phyloP scores from a whole-genome alignment of 2,888 invertebrate genomes.

The Tenthredo amoena region DNA sequence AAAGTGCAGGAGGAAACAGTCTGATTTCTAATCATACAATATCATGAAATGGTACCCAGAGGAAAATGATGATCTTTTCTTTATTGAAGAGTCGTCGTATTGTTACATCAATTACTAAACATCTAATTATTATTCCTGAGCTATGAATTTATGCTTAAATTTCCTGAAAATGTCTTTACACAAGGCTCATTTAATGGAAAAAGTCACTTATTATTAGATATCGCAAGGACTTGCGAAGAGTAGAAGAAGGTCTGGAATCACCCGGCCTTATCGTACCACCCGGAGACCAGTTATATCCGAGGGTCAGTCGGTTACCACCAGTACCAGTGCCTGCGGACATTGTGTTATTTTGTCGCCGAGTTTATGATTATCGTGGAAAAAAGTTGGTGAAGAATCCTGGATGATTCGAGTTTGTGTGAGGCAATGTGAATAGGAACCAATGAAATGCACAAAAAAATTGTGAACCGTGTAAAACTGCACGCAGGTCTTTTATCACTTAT shows the following conservation, averaged over 20 bases:
- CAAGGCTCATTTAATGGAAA: not conserved
- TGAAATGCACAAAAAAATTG: conserved; percentile 66
- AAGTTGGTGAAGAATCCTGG: conserved; percentile 77
- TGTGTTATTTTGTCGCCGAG: conserved; percentile 96
- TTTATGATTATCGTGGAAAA: conserved; percentile 96
- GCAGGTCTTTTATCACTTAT: conserved; percentile 66
- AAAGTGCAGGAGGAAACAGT: too few relatives aligned
- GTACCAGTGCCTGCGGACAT: conserved; percentile 87
- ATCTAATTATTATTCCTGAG: not conserved
- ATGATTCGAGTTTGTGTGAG: conserved; percentile 75
- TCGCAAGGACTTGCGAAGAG: conserved; percentile 88
- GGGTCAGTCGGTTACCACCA: conserved; percentile 82
- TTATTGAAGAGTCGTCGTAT: too few relatives aligned
- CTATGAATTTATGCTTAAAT: conserved; percentile 44
- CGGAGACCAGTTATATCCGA: conserved; percentile 81
- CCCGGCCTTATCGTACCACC: conserved; percentile 88
- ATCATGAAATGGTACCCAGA: too few relatives aligned
- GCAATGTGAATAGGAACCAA: conserved; percentile 69
- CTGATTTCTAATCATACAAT: too few relatives aligned
- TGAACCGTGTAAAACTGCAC: conserved; percentile 68
- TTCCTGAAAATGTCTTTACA: conserved; percentile 42
- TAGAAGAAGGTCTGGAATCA: conserved; percentile 87
- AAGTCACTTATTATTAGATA: conserved; percentile 82
- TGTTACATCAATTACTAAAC: too few relatives aligned
- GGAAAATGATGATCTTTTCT: too few relatives aligned